Evolutionary conservation across 1,140 invertebrate genomes (phyloP), one percentile per base, ranked within the genome.

Genomic region (Nebria ingens): DNA sequence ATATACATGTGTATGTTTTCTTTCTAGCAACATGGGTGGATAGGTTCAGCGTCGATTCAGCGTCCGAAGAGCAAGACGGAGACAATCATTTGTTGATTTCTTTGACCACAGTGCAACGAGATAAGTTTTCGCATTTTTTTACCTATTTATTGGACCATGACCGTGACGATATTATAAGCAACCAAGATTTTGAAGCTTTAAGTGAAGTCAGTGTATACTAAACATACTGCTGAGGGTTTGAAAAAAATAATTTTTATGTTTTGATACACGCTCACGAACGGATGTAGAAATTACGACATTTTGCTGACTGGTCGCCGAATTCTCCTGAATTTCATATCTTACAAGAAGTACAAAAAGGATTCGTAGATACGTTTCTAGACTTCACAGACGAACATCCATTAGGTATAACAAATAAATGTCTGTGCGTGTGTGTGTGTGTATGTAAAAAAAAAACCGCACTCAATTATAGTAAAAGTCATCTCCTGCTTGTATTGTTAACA

Each of bases 41-140:
- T 62, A 71, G 82, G 50, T 83, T 76, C 63, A 83, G 80, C 61
- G 77, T 82, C 56, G 81, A 83, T 58, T 71, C 52, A 2, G 73
- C 75, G 55, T 68, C 69, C 52, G 63, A 70, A 6, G 76, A 78
- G n/a, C 62, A 74, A 22, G 59, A 67, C 55, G 71, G 73, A 54
- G 71, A 75, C 25, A 74, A 75, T 54, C 71, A 77, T 51, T 68
- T 68, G 0, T 62, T 75, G 12, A 71, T 75, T 2, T 64, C 69
- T 42, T 69, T 86, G 20, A 79, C 81, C 52, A 68, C 73, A 11
- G 75, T 81, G 21, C 84, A 86, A 63, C 75, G 72, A 21, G 80
- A 83, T 62, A 86, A 86, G 65, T 74, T 86, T 66, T 75, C 77
- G 0, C 76, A 85, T 56, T 85, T 85, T 66, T 86, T 86, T 66